phyloP scores from a whole-genome alignment of 2,888 invertebrate species.

The Cheilosia pagana region DNA sequence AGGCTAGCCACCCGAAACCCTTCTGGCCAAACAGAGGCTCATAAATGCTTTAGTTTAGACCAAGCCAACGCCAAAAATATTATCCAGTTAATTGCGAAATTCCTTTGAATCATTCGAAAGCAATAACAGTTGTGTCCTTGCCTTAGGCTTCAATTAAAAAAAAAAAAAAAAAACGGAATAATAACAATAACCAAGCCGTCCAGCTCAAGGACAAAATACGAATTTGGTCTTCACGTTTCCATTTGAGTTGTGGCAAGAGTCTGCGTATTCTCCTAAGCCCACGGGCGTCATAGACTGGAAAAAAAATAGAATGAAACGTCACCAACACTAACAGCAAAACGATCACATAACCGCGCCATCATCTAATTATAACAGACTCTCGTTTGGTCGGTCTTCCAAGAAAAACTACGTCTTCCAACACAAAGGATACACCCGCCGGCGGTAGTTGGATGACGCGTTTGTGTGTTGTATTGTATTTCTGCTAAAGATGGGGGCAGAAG shows the following conservation, averaged over 20 bases:
- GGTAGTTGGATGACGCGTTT: slow-evolving; percentile 37
- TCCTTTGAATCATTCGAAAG: slow-evolving; percentile 44
- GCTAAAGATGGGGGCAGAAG: background rate
- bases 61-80: slow-evolving; percentile 11
- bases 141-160: slow-evolving; percentile 66
- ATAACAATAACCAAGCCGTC: background rate
- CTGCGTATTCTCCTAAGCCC: slow-evolving; percentile 43
- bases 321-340: slow-evolving; percentile 12
- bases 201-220: slow-evolving; percentile 32
- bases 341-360: slow-evolving; percentile 52
- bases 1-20: slow-evolving; percentile 17
- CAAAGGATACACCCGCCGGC: slow-evolving; percentile 48
- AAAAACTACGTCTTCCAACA: slow-evolving; percentile 34
- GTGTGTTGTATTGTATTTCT: slow-evolving; percentile 11
- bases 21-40: slow-evolving; percentile 13
- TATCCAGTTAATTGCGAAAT: slow-evolving; percentile 61
- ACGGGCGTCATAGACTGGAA: slow-evolving; percentile 41
- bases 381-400: slow-evolving; percentile 20
- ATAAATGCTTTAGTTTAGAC: slow-evolving; percentile 27
- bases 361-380: slow-evolving; percentile 64
- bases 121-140: slow-evolving; percentile 54
- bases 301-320: slow-evolving; percentile 12
- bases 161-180: slow-evolving; percentile 34
- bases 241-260: slow-evolving; percentile 8
- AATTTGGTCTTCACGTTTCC: slow-evolving; percentile 19